Percentiles rank a stretch among this genome's conserved stretches.
Evolutionary conservation across 2,113 vertebrate genomes (phyloP).

Genomic region (Gopherus evgoodei): DNA sequence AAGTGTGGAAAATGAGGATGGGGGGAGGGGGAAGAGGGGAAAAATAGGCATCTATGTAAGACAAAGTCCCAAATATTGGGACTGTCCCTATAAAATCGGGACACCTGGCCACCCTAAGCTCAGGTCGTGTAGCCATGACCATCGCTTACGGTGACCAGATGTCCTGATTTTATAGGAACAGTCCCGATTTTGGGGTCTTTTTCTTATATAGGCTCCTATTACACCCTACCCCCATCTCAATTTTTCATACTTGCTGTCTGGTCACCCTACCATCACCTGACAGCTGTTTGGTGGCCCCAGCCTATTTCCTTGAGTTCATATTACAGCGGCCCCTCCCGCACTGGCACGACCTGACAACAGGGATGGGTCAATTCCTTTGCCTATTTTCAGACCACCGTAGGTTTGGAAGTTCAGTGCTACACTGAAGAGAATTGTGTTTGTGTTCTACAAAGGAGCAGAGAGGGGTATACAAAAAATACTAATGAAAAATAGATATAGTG

Average conservation of each 20-base stretch:
- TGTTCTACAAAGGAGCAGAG: neutral
- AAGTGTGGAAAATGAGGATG: neutral
- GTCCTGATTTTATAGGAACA: no score
- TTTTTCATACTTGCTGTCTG: no score
- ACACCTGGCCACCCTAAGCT: neutral
- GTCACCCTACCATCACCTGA: neutral
- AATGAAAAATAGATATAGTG: neutral
- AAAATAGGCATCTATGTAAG: neutral
- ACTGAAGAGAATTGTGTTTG: fast-evolving
- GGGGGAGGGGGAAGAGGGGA: no score
- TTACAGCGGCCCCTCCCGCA: neutral
- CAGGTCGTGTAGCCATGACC: neutral
- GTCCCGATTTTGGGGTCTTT: no score
- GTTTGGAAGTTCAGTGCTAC: neutral
- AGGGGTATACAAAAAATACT: neutral
- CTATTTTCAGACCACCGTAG: neutral
- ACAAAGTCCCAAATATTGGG: neutral
- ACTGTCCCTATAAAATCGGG: no score
- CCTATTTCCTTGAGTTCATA: neutral
- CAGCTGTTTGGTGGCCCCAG: neutral
- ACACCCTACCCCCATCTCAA: no score
- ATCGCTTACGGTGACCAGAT: no score
- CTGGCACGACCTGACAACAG: neutral
- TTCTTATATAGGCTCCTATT: no score
- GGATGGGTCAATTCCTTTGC: neutral